Percentiles rank a stretch among this genome's conserved stretches.
Conservation (phyloP, 2,113 vertebrate genomes). For the Recurvirostra avosetta region DNA sequence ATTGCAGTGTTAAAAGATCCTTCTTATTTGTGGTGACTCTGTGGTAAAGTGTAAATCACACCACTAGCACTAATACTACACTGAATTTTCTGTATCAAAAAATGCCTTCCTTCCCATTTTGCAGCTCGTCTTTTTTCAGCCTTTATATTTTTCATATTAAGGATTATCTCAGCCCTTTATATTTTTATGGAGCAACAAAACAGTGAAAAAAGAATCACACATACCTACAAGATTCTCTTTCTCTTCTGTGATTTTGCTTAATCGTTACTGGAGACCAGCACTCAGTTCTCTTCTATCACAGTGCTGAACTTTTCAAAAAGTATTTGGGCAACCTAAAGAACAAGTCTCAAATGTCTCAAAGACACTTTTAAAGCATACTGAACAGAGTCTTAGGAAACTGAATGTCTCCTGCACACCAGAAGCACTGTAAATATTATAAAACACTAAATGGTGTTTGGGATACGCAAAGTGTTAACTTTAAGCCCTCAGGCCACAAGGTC, state of each 20-base stretch:
- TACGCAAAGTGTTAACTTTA: not conserved
- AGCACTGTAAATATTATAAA: not conserved
- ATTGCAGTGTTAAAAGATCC: not conserved
- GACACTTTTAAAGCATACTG: not conserved
- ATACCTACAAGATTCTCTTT: not conserved
- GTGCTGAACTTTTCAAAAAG: not conserved
- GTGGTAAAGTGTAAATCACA: not conserved
- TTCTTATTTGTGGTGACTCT: not conserved
- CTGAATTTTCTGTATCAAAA: not conserved
- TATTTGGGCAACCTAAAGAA: not conserved
- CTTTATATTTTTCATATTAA: not conserved
- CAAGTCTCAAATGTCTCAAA: not conserved
- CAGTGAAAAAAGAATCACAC: not conserved
- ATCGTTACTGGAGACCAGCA: not conserved
- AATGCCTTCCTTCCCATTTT: not conserved
- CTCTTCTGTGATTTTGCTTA: not conserved
- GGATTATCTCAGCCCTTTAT: not conserved
- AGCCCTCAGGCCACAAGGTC: not conserved
- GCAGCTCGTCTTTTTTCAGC: not conserved
- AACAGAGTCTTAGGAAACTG: not conserved
- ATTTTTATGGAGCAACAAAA: not conserved
- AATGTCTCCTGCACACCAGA: not conserved
- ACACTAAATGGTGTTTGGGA: not conserved
- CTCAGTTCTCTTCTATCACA: not conserved
- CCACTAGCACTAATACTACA: not conserved